These are phyloP conservation scores for Whitmania pigra DNA, from an alignment of 1,140 invertebrate species.

Conservation along the genomic window DNA sequence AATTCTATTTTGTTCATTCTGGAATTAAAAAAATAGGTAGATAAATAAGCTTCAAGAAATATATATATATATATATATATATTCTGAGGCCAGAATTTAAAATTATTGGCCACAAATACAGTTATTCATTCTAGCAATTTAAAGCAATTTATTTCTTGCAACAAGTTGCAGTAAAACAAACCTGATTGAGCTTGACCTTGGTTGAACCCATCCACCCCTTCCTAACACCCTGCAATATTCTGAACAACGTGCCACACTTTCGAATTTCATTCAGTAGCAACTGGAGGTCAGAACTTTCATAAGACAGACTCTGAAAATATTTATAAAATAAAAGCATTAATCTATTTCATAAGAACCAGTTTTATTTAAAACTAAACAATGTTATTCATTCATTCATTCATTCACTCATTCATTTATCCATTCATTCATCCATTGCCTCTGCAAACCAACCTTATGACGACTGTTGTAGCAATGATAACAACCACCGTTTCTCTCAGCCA, in stretches of 20 bases:
- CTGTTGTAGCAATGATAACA: conserved; percentile 42
- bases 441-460: conserved; percentile 35
- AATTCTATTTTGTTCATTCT: no score
- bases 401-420: neutral
- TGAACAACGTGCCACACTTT: conserved; percentile 54
- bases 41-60: no score
- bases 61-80: no score
- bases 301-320: conserved; percentile 36
- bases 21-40: no score
- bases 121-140: no score
- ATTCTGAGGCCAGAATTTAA: no score
- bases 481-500: conserved; percentile 37
- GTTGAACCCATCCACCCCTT: conserved; percentile 41
- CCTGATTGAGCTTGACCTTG: conserved; percentile 41
- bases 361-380: no score
- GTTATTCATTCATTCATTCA: neutral
- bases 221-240: conserved; percentile 63
- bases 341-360: neutral
- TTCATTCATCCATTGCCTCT: no score
- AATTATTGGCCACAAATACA: no score
- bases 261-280: conserved; percentile 39
- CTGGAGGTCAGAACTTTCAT: conserved; percentile 41
- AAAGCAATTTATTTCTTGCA: no score
- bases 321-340: neutral
- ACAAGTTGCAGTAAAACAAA: conserved; percentile 22